Evolutionary conservation across 2,113 vertebrate species (phyloP), one percentile per base, ranked within the genome.

Genomic region (Takifugu bimaculatus): DNA sequence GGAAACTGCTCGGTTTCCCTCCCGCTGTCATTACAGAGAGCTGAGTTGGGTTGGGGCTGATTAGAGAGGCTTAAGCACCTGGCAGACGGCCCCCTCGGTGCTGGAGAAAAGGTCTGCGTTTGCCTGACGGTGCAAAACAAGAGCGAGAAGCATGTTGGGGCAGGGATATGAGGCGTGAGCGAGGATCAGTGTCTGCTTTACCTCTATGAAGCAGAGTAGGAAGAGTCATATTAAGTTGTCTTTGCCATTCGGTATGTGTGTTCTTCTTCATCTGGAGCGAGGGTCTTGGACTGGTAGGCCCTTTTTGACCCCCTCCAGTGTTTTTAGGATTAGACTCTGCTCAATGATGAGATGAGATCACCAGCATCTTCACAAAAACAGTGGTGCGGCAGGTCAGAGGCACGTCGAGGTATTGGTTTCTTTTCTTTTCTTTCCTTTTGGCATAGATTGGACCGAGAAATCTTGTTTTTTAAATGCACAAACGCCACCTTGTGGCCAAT

Each of bases 71-170:
- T 79, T 76, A 74, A 61, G 65, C 70, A 74, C 74, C 83, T 84
- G 81, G 83, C 78, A 80, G 79, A 71, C 70, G n/a, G 59, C 70
- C 57, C 62, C 61, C 60, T 75, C 56, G 68, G 56, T 69, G 65
- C 61, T n/a, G 53, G 32, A 66, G 61, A 72, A 61, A 74, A 63
- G 53, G 68, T 74, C 68, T n/a, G 45, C 45, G 67, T 82, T 70
- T 70, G 73, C 65, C 63, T 56, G 60, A 58, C 12, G 32, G 50
- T 61, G 70, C 68, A 75, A 79, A 81, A 85, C 79, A 72, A 77
- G 67, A 78, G 64, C 61, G 59, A 73, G 73, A 63, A 70, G 74
- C 87, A 85, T 80, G 88, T 89, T 73, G 35, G 78, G 84, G 73
- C 88, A 90, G 50, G 69, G 82, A 70, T 2, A 20, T 27, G 47